phyloP scores from a whole-genome alignment of 2,113 vertebrate genomes.

The Nycticebus coucang region DNA sequence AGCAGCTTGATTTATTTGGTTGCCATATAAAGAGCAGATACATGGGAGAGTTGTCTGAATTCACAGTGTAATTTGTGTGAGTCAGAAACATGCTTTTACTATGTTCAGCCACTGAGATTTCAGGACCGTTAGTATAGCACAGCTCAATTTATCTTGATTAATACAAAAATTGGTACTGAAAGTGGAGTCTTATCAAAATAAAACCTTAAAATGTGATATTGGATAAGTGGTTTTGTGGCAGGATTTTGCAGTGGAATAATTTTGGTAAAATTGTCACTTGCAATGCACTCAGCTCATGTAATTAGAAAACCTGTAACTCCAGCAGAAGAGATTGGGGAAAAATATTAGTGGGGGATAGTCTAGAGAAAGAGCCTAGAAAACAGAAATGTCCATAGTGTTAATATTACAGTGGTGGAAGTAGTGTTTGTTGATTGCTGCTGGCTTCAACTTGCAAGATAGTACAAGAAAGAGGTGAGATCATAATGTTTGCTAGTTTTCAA shows the following conservation, averaged over 20 bases:
- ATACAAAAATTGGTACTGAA: background rate
- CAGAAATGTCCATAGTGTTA: background rate
- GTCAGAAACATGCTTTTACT: background rate
- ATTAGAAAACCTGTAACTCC: background rate
- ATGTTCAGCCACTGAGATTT: background rate
- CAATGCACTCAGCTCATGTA: background rate
- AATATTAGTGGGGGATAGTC: background rate
- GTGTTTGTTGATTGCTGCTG: background rate
- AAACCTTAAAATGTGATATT: background rate
- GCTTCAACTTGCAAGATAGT: background rate
- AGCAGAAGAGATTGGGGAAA: background rate
- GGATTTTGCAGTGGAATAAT: constrained; percentile 7
- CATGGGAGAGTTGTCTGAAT: background rate
- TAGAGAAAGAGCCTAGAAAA: background rate
- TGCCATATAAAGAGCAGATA: background rate
- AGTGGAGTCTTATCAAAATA: background rate
- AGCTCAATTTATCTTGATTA: background rate
- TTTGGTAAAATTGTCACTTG: constrained; percentile 14
- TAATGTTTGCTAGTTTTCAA: background rate
- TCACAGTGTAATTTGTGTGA: background rate
- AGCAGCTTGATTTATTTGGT: background rate
- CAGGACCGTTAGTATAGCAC: background rate
- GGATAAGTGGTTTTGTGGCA: background rate
- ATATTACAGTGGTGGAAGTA: background rate
- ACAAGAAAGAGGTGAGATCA: background rate